Conservation (phyloP, 2,113 vertebrate genomes). For the Pedetes capensis region DNA sequence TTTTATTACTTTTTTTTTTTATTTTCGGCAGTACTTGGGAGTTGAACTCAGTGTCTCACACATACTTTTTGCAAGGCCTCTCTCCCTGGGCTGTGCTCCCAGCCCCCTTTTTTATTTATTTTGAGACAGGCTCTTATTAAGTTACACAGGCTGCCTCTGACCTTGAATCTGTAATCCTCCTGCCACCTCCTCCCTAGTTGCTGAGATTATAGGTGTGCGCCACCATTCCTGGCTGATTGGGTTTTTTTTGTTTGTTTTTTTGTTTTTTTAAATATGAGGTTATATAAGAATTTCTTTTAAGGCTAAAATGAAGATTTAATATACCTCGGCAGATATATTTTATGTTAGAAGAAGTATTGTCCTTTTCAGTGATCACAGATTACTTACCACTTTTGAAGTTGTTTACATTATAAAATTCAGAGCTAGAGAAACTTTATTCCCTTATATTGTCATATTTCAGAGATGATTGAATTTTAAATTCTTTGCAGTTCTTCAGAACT, state of each 20-base stretch:
- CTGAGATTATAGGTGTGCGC: background rate
- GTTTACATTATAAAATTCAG: conserved; percentile 50
- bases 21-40: no score
- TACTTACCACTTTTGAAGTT: conserved; percentile 41
- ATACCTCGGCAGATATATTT: conserved; percentile 47
- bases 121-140: background rate
- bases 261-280: background rate
- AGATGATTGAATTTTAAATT: conserved; percentile 36
- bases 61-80: no score
- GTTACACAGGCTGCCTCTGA: background rate
- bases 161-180: background rate
- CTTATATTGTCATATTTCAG: conserved; percentile 40
- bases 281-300: conserved; percentile 42
- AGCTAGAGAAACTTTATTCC: conserved; percentile 3
- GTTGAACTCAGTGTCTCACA: no score
- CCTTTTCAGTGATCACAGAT: conserved; percentile 14
- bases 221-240: background rate
- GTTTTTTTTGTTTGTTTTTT: no score
- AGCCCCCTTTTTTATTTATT: no score
- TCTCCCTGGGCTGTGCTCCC: no score
- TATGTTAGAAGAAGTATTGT: background rate
- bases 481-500: conserved; percentile 35
- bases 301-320: conserved; percentile 28
- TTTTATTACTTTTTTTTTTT: background rate
- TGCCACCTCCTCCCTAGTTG: background rate